These are phyloP conservation scores for Tribolium castaneum DNA, from an alignment of 1,140 invertebrate species.

Conservation along the genomic window DNA sequence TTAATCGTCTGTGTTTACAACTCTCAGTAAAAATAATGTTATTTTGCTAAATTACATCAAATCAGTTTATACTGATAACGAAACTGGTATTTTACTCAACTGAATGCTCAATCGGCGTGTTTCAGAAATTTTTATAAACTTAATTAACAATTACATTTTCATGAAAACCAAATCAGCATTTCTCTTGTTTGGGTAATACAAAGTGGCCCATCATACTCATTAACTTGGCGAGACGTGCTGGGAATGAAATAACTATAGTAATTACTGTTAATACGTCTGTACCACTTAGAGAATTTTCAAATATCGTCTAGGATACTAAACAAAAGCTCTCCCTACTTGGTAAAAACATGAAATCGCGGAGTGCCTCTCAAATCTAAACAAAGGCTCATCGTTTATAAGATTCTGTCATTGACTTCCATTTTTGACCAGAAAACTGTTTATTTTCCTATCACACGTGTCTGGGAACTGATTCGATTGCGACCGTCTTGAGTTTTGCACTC, in stretches of 20 bases:
- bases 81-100: not conserved
- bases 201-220: not conserved
- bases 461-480: no score
- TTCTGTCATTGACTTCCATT: no score
- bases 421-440: no score
- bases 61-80: not conserved
- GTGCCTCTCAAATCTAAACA: no score
- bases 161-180: constrained; percentile 1
- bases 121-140: not conserved
- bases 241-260: not conserved
- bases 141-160: constrained; percentile 8
- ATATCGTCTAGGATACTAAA: no score
- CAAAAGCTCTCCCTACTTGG: no score
- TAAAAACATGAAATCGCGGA: no score
- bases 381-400: no score
- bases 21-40: not conserved
- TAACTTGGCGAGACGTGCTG: not conserved
- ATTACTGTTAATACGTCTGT: not conserved
- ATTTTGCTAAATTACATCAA: not conserved
- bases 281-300: no score
- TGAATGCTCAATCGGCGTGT: not conserved
- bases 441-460: no score
- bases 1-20: constrained; percentile 16
- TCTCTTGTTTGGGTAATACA: not conserved
- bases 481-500: no score